These are phyloP conservation scores for Ciona savignyi DNA, from an alignment of 23 tunicate genomes.

Conservation along the genomic window DNA sequence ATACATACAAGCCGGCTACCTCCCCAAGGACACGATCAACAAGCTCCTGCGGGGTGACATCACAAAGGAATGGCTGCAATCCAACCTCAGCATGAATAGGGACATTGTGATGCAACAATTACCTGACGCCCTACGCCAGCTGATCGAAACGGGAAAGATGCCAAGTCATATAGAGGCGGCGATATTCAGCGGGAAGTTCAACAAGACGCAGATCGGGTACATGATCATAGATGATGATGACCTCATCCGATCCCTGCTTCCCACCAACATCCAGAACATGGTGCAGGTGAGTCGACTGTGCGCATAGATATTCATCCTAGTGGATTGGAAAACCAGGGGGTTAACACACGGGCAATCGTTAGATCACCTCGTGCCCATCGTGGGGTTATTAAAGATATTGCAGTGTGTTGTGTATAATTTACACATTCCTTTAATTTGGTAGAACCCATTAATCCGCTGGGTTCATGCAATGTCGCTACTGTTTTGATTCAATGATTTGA, in stretches of 20 bases:
- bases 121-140: slow-evolving; percentile 13
- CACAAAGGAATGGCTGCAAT: slow-evolving; percentile 29
- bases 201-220: slow-evolving; percentile 13
- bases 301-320: no score
- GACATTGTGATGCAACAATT: slow-evolving; percentile 41
- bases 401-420: no score
- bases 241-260: slow-evolving; percentile 29
- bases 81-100: slow-evolving; percentile 27
- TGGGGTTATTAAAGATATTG: no score
- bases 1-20: slow-evolving; percentile 56
- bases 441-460: no score
- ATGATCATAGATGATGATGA: slow-evolving; percentile 41
- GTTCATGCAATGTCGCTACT: no score
- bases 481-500: no score
- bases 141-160: slow-evolving; percentile 35
- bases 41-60: slow-evolving; percentile 31
- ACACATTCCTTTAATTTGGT: no score
- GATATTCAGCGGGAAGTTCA: slow-evolving; percentile 26
- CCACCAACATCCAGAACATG: slow-evolving; percentile 32
- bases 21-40: slow-evolving; percentile 26
- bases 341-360: no score
- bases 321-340: no score
- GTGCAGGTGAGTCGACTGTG: slow-evolving; percentile 34
- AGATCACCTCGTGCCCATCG: no score
- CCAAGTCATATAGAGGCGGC: slow-evolving; percentile 44